phyloP scores from a whole-genome alignment of 2,113 vertebrate genomes.

The Castor canadensis region DNA sequence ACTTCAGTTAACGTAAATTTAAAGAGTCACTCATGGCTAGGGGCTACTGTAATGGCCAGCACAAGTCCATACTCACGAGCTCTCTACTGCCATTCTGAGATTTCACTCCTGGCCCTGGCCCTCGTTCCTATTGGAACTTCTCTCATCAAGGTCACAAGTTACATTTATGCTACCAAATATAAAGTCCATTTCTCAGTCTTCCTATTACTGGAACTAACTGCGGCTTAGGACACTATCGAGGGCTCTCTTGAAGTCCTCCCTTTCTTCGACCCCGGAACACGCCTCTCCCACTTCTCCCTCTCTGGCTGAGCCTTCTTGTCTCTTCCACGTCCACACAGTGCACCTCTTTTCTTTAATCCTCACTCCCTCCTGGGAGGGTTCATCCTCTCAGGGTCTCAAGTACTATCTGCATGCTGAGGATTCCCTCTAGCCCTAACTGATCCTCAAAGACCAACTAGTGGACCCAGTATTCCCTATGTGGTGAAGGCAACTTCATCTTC shows the following conservation, averaged over 20 bases:
- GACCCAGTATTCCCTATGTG: background rate
- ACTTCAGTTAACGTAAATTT: background rate
- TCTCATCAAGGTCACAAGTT: background rate
- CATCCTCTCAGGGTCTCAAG: background rate
- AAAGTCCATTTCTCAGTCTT: background rate
- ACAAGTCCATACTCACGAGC: background rate
- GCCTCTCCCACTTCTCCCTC: background rate
- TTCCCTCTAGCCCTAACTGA: background rate
- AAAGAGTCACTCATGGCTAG: background rate
- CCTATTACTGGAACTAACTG: background rate
- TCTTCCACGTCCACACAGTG: too few relatives aligned
- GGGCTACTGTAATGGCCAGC: background rate
- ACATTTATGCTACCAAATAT: background rate
- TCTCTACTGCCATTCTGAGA: background rate
- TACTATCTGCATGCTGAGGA: background rate
- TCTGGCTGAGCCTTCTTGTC: background rate
- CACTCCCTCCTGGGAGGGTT: background rate
- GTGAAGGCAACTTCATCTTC: background rate
- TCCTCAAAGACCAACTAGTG: background rate
- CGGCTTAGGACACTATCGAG: background rate
- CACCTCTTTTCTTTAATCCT: background rate
- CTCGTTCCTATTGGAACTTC: background rate
- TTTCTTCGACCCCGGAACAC: background rate
- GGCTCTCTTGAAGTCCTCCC: background rate
- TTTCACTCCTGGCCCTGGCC: background rate